Percentiles rank a stretch among this genome's conserved stretches.
These are phyloP conservation scores for Brachionus rotundiformis DNA, from an alignment of 1,140 invertebrate species.

Conservation along the genomic window DNA sequence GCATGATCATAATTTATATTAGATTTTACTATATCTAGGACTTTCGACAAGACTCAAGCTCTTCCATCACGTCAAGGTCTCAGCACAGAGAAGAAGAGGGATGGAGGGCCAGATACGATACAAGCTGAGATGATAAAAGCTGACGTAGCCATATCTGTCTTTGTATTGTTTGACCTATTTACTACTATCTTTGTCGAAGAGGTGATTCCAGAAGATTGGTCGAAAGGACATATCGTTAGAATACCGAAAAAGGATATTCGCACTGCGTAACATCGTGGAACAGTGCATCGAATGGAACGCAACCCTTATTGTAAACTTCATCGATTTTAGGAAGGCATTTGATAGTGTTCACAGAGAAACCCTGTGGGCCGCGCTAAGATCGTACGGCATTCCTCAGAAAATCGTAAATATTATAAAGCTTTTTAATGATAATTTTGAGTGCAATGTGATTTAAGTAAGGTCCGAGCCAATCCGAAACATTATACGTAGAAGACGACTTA, in stretches of 20 bases:
- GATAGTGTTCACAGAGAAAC: constrained; percentile 52
- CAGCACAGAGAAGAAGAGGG: constrained; percentile 17
- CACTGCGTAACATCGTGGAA: constrained; percentile 53
- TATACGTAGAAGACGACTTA: no score
- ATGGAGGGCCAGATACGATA: neutral
- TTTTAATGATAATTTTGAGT: neutral
- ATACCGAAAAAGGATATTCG: constrained; percentile 55
- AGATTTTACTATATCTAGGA: no score
- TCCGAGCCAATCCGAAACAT: no score
- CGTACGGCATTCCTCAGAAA: constrained; percentile 52
- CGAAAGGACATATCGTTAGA: constrained; percentile 53
- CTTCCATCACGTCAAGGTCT: no score
- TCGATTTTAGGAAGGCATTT: constrained; percentile 53
- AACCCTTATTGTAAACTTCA: constrained; percentile 47
- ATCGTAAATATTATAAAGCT: neutral
- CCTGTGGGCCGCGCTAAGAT: constrained; percentile 51
- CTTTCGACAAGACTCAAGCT: no score
- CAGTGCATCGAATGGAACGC: constrained; percentile 52
- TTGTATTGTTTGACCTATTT: neutral
- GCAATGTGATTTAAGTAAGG: constrained; percentile 20
- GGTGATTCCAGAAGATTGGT: constrained; percentile 54
- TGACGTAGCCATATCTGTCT: neutral
- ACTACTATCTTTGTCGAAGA: neutral
- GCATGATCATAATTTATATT: no score
- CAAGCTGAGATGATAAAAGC: constrained; percentile 6